Evolutionary conservation across 1,140 invertebrate species (phyloP).

Genomic region (Theocolax elegans): DNA sequence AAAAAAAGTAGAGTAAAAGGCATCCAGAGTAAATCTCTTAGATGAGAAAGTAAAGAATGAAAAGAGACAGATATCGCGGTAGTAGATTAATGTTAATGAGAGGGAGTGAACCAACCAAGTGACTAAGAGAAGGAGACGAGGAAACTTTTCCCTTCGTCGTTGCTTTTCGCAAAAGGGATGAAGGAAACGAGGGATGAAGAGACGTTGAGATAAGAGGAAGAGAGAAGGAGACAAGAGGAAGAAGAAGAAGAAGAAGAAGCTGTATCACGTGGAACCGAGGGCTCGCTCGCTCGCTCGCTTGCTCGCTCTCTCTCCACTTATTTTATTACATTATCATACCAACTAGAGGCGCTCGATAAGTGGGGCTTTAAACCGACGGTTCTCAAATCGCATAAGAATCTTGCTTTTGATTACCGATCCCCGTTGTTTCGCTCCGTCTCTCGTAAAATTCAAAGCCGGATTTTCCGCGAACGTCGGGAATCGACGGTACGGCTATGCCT

Average conservation of each 20-base stretch:
- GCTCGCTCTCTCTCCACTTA: constrained; percentile 63
- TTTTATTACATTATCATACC: constrained; percentile 71
- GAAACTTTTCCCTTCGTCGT: too few species aligned
- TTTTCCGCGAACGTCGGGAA: not conserved
- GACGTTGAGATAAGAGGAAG: too few species aligned
- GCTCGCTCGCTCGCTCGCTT: constrained; percentile 18
- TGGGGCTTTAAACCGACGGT: constrained; percentile 64
- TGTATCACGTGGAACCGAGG: constrained; percentile 30
- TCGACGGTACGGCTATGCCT: not conserved
- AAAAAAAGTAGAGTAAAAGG: too few species aligned
- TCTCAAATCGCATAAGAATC: constrained; percentile 55
- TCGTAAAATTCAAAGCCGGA: constrained; percentile 40
- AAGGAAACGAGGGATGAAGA: too few species aligned
- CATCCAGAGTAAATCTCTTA: too few species aligned
- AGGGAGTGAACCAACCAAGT: constrained; percentile 11
- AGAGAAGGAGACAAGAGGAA: not conserved
- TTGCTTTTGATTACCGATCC: constrained; percentile 40
- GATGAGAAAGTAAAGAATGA: constrained; percentile 18
- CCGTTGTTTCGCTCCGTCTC: constrained; percentile 33
- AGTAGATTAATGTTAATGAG: constrained; percentile 33
- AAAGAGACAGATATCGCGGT: not conserved
- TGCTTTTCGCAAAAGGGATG: too few species aligned
- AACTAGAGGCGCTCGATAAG: constrained; percentile 64
- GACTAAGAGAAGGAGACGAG: too few species aligned
- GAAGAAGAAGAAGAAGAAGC: not conserved